phyloP scores from a whole-genome alignment of 1,140 invertebrate genomes.

The Medauroidea extradentata region DNA sequence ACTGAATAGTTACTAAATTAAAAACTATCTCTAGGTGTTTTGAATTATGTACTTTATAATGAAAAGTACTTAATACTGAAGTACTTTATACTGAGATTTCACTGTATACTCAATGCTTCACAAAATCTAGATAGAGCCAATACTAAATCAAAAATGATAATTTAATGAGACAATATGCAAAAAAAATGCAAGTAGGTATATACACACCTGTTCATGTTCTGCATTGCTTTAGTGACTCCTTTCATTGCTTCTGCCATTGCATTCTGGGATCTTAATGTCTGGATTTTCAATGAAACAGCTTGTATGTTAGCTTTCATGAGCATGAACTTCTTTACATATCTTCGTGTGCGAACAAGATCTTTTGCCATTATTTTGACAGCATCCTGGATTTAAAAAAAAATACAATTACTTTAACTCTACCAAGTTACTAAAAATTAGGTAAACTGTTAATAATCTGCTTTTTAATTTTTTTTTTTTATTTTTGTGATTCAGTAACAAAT shows the following conservation, averaged over 20 bases:
- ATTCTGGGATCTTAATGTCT: constrained; percentile 96
- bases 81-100: no score
- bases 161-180: constrained; percentile 6
- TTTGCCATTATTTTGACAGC: constrained; percentile 99
- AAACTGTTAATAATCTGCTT: neutral
- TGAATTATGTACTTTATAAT: no score
- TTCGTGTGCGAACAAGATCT: constrained; percentile 93
- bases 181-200: no score
- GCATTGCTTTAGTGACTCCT: constrained; percentile 97
- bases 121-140: neutral
- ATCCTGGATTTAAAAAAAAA: constrained; percentile 61
- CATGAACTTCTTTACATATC: constrained; percentile 98
- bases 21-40: no score
- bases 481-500: neutral
- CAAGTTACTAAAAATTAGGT: no score
- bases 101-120: neutral
- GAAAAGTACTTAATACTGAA: no score
- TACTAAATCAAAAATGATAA: neutral
- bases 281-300: constrained; percentile 97
- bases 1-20: no score
- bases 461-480: neutral
- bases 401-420: neutral
- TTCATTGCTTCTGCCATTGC: constrained; percentile 99
- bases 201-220: constrained; percentile 88
- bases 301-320: constrained; percentile 99